These are phyloP conservation scores for Forbesichthys agassizii DNA, from an alignment of 2,113 vertebrate species.

Conservation along the genomic window DNA sequence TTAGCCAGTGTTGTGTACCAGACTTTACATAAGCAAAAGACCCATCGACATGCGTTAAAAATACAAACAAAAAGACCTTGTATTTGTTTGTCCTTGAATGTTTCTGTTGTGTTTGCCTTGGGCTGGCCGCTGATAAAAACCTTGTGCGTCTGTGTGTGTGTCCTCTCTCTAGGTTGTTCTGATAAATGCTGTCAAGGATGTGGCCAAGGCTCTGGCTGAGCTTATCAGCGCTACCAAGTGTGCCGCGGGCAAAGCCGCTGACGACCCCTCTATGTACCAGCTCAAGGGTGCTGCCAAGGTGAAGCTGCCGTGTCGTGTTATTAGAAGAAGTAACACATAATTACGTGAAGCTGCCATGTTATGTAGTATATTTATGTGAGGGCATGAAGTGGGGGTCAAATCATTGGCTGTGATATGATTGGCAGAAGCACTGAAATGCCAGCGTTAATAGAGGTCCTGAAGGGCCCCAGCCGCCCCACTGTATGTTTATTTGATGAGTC, in stretches of 20 bases:
- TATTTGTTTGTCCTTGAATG: not conserved
- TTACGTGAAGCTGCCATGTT: not conserved
- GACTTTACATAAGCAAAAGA: too few relatives aligned
- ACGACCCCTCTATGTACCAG: constrained; percentile 98
- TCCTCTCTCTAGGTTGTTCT: constrained; percentile 85
- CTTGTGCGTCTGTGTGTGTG: not conserved
- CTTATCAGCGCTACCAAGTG: constrained; percentile 97
- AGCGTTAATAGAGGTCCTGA: not conserved
- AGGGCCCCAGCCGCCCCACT: not conserved
- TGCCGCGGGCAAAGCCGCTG: constrained; percentile 93
- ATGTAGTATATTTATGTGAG: too few relatives aligned
- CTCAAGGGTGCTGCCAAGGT: constrained; percentile 98
- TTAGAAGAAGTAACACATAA: too few relatives aligned
- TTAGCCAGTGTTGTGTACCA: too few relatives aligned
- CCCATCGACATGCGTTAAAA: too few relatives aligned
- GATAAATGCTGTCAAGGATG: constrained; percentile 99
- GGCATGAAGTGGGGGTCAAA: too few relatives aligned
- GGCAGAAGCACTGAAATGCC: too few relatives aligned
- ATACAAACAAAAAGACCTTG: too few relatives aligned
- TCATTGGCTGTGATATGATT: too few relatives aligned
- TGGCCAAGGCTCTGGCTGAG: constrained; percentile 95
- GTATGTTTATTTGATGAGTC: not conserved
- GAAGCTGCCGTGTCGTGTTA: constrained; percentile 12
- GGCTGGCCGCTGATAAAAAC: not conserved
- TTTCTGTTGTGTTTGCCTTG: not conserved